phyloP scores from a whole-genome alignment of 2,797 vertebrate genomes.

The Pterois miles region DNA sequence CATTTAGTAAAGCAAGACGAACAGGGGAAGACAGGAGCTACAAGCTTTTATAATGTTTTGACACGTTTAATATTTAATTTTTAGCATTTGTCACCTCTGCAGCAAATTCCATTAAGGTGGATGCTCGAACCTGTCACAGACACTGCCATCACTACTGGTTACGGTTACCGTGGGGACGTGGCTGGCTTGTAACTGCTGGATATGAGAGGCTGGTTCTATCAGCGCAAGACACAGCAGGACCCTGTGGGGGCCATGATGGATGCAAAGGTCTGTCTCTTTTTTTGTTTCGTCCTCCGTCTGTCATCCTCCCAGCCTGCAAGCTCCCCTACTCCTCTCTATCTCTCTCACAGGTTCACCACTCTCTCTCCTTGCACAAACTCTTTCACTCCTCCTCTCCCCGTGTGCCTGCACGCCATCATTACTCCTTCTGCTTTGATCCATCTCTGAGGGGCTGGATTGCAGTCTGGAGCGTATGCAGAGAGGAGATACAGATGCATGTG shows the following conservation, averaged over 20 bases:
- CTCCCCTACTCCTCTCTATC: constrained; percentile 24
- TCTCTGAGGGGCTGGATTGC: constrained; percentile 72
- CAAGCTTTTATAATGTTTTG: constrained; percentile 27
- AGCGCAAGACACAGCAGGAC: constrained; percentile 56
- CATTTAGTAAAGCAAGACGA: constrained; percentile 4
- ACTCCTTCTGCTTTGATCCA: constrained; percentile 73
- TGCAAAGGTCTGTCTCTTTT: constrained; percentile 61
- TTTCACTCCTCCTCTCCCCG: constrained; percentile 36
- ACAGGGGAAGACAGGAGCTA: background rate
- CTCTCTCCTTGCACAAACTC: constrained; percentile 42
- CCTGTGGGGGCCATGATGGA: constrained; percentile 52
- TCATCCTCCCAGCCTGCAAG: constrained; percentile 34
- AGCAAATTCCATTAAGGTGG: constrained; percentile 38
- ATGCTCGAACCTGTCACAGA: constrained; percentile 45
- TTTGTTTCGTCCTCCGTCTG: constrained; percentile 30
- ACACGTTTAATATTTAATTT: constrained; percentile 36
- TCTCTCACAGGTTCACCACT: constrained; percentile 41
- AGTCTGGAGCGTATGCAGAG: constrained; percentile 69
- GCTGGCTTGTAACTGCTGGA: constrained; percentile 45
- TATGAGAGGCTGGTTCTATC: constrained; percentile 52
- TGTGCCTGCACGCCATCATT: constrained; percentile 58
- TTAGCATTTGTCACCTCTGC: constrained; percentile 34
- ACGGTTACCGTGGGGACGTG: constrained; percentile 52
- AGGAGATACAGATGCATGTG: constrained; percentile 65
- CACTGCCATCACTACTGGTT: constrained; percentile 46